These are phyloP conservation scores for Gonocerus acuteangulatus DNA, from an alignment of 2,888 invertebrate species.

Conservation along the genomic window DNA sequence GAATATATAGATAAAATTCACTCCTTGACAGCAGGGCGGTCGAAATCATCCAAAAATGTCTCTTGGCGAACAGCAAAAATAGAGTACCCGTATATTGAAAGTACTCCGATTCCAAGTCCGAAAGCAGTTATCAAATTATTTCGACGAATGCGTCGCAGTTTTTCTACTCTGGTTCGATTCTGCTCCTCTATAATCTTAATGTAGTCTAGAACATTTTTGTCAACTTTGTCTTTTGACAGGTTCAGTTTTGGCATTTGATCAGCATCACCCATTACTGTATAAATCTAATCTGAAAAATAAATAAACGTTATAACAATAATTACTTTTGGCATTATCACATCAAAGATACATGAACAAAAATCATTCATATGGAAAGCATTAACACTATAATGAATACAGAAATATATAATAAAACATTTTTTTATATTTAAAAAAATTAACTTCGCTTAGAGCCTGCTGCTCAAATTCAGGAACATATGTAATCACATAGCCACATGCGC, in stretches of 20 bases:
- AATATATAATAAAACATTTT: too few relatives aligned
- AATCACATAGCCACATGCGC: too few relatives aligned
- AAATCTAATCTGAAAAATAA: too few relatives aligned
- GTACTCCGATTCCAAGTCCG: slow-evolving; percentile 56
- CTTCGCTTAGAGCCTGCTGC: too few relatives aligned
- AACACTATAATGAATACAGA: too few relatives aligned
- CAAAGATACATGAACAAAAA: too few relatives aligned
- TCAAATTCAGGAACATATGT: too few relatives aligned
- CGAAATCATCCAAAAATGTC: slow-evolving; percentile 86
- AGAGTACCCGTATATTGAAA: slow-evolving; percentile 79
- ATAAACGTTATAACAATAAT: too few relatives aligned
- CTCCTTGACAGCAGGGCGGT: slow-evolving; percentile 54
- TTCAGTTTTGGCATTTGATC: slow-evolving; percentile 53
- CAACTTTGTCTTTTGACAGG: slow-evolving; percentile 43
- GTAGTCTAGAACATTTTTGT: slow-evolving; percentile 59
- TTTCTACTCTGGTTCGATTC: slow-evolving; percentile 64
- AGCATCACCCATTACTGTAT: slow-evolving; percentile 41
- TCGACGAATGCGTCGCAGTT: slow-evolving; percentile 53
- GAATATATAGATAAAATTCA: neutral
- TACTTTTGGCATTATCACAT: too few relatives aligned
- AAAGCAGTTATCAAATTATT: slow-evolving; percentile 62
- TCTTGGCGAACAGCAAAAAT: slow-evolving; percentile 83
- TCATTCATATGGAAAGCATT: too few relatives aligned
- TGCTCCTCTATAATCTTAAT: slow-evolving; percentile 71
- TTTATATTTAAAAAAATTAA: too few relatives aligned